Base-by-base conservation (phyloP, 2,888 invertebrate genomes). In the Epsilonema sp. region DNA sequence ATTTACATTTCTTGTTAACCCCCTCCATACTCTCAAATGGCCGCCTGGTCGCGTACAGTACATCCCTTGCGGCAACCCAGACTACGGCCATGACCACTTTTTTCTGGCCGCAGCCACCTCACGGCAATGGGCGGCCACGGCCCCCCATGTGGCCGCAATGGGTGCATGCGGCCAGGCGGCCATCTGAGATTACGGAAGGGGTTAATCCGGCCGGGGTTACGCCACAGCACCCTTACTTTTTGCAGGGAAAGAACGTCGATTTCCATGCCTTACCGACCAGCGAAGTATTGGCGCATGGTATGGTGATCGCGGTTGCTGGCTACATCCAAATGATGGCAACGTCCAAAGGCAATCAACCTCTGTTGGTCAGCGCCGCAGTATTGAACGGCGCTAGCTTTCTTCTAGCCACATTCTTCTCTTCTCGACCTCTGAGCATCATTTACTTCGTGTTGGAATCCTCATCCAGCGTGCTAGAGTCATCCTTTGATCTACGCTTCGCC, bases 251-350 rank as follows among this genome's bases (percentile, higher is more conserved):
- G 13, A 44, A 20, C 21, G 16, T 44, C 3, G 20, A 4, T 21
- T 20, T 47, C 2, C 16, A 20, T 4, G 24, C 45, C 2, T 23
- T 44, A n/a, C 47, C 47, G 13, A 47, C 43, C 45, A 37, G 43
- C 22, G 47, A 44, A 20, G 20, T 47, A 3, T 37, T 47, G 26
- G 22, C 37, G 3, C 47, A 47, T 23, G 47, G 47, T 5, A 37
- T 5, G 16, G 22, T 47, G 25, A 26, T 44, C 44, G 22, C 21
- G 11, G 44, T 43, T 25, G 23, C 44, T 13, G 47, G 47, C 37
- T 37, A 26, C 19, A 19, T 47, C 3, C 47, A 47, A 44, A 47
- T 47, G 47, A 36, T 44, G 26, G 44, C 47, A 4, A 47, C 44
- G 20, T 24, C 37, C 2, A 42, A 44, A 26, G 23, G 44, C 19